A percentile compares a stretch with the other conserved stretches of the same genome.
phyloP scores from a whole-genome alignment of 2,797 vertebrate genomes.

The Odontamblyopus rebecca region DNA sequence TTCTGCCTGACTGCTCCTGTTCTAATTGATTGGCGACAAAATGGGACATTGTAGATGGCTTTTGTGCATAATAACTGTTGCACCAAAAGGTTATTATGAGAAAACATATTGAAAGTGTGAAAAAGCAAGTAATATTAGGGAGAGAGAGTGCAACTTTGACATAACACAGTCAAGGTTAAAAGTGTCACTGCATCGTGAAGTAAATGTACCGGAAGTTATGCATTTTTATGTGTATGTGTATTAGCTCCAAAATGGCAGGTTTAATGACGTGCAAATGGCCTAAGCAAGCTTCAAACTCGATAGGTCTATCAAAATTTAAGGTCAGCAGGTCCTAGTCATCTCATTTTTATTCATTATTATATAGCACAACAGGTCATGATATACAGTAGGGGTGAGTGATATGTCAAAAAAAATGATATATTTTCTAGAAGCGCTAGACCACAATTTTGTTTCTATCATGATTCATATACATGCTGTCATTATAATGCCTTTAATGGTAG shows the following conservation, averaged over 20 bases:
- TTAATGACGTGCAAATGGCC: neutral
- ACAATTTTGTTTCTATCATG: no score
- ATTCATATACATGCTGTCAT: no score
- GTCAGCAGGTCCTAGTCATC: neutral
- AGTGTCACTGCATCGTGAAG: neutral
- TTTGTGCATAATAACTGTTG: conserved; percentile 35
- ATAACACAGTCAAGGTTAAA: conserved; percentile 3
- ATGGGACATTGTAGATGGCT: conserved; percentile 31
- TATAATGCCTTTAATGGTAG: no score
- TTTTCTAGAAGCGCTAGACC: no score
- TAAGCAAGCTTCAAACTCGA: conserved; percentile 1
- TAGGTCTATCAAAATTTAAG: neutral
- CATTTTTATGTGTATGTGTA: neutral
- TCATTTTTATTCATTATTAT: neutral
- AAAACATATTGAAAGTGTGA: conserved; percentile 5
- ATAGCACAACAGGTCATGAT: neutral
- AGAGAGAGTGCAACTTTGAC: neutral
- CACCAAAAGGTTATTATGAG: conserved; percentile 11
- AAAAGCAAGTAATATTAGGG: neutral
- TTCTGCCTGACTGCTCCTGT: conserved; percentile 32
- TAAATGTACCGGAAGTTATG: conserved; percentile 8
- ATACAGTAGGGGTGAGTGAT: no score
- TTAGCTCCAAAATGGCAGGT: neutral
- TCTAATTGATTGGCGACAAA: conserved; percentile 41
- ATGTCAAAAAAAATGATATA: no score